Evolutionary conservation across 1,140 invertebrate species (phyloP).

Genomic region (Tribolium castaneum): DNA sequence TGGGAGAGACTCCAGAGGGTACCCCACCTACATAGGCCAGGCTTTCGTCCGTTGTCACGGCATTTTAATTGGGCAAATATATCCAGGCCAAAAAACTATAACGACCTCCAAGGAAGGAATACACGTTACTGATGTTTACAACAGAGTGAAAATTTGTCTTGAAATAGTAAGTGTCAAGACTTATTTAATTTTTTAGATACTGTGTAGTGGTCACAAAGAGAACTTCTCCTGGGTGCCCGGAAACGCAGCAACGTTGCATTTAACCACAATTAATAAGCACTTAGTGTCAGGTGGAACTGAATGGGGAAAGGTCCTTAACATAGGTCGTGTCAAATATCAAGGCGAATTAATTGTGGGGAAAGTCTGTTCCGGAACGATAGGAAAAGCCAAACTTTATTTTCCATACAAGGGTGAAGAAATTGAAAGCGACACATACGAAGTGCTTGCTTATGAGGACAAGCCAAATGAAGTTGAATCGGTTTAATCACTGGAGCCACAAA

Average conservation of each 20-base stretch:
- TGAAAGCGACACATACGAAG: not conserved
- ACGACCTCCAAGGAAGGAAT: conserved; percentile 30
- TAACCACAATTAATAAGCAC: conserved; percentile 2
- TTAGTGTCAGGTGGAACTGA: conserved; percentile 24
- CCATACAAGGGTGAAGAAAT: conserved; percentile 20
- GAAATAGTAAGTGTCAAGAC: too few species aligned
- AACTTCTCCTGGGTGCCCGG: conserved; percentile 19
- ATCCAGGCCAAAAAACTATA: conserved; percentile 17
- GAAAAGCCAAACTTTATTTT: conserved; percentile 19
- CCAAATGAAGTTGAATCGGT: not conserved
- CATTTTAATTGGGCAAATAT: conserved; percentile 21
- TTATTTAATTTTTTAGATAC: not conserved
- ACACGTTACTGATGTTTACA: not conserved
- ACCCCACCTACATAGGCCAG: conserved; percentile 12
- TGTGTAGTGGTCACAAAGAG: conserved; percentile 7
- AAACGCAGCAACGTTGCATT: conserved; percentile 6
- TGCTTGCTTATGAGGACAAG: not conserved
- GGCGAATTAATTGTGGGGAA: conserved; percentile 31
- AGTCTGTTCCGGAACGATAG: conserved; percentile 30
- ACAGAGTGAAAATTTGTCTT: not conserved
- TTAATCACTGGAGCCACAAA: too few species aligned
- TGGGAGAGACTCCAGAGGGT: not conserved
- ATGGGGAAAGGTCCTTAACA: conserved; percentile 16
- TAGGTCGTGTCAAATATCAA: conserved; percentile 37
- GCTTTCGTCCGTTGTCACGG: not conserved